Percentiles rank a stretch among this genome's conserved stretches.
phyloP scores from a whole-genome alignment of 2,797 vertebrate genomes.

The Peromyscus aztecus region DNA sequence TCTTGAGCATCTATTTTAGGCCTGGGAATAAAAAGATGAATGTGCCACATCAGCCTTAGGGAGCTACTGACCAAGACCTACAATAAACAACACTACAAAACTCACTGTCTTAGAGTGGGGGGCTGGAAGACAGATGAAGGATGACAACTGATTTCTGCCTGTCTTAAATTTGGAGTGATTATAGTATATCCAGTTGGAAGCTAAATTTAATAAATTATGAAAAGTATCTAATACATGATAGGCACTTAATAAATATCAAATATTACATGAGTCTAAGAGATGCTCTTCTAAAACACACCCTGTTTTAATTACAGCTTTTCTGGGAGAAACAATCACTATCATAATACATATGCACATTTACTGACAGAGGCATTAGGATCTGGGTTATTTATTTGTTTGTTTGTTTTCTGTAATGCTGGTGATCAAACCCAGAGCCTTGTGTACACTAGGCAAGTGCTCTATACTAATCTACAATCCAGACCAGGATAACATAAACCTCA shows the following conservation, averaged over 20 bases:
- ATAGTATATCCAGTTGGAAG: background rate
- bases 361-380: background rate
- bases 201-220: constrained; percentile 41
- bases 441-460: background rate
- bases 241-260: background rate
- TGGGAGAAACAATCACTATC: background rate
- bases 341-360: background rate
- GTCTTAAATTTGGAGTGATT: constrained; percentile 16
- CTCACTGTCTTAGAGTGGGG: background rate
- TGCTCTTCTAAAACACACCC: background rate
- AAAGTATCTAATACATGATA: constrained; percentile 2
- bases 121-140: background rate
- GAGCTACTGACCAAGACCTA: background rate
- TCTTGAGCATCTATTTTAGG: background rate
- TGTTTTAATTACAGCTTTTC: constrained; percentile 50
- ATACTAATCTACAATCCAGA: background rate
- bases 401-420: background rate
- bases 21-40: background rate
- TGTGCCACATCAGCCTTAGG: background rate
- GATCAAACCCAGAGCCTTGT: background rate
- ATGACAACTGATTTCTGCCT: background rate
- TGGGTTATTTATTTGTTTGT: background rate
- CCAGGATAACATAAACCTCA: background rate
- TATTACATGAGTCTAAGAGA: constrained; percentile 36
- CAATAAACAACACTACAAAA: background rate